Base-by-base conservation (phyloP, 2,113 vertebrate genomes). In the Tylochromis polylepis region DNA sequence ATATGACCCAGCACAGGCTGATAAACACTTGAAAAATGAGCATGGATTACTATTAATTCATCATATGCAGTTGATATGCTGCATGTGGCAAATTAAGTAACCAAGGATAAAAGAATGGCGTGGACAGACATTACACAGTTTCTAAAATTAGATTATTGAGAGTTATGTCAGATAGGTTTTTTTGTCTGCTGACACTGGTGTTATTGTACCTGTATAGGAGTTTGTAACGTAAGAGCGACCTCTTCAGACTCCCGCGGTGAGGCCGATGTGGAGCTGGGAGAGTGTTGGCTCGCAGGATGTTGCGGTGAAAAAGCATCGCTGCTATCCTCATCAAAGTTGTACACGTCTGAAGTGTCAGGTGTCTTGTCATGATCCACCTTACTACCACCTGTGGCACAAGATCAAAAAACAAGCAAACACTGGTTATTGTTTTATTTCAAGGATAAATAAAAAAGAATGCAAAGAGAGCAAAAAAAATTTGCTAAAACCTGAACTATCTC, bases 291-390 rank as follows among this genome's bases (percentile, higher is more conserved):
- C 22, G 95, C 96, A 3, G 98, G 97, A 81, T 97, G 97, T 86
- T 97, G 97, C 2, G 98, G 97, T 85, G 98, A 98, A 78, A 97
- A 94, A 60, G 97, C 97, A 38, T 99, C 98, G 15, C 97, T 97
- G 94, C 98, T 99, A 95, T 99, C 98, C 91, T 99, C 99, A 53
- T 98, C 98, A 92, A 98, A 98, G 56, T 96, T 97, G 93, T 97
- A 97, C 90, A 94, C 89, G 84, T 96, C 94, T 77, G 87, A 97
- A 88, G 88, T 81, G 78, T 94, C 93, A 49, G 84, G n/a, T 2
- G 95, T 95, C 81, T 97, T 97, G 43, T 97, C 96, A 67, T 92
- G 94, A 84, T 95, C 96, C 79, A 96, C 94, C 85, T 98, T 95
- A 18, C 72, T 14, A 82, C 96, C 96, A 89, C 96, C 98, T 83